Base-by-base conservation (phyloP, 2,797 vertebrate species). In the Synaphobranchus kaupii region DNA sequence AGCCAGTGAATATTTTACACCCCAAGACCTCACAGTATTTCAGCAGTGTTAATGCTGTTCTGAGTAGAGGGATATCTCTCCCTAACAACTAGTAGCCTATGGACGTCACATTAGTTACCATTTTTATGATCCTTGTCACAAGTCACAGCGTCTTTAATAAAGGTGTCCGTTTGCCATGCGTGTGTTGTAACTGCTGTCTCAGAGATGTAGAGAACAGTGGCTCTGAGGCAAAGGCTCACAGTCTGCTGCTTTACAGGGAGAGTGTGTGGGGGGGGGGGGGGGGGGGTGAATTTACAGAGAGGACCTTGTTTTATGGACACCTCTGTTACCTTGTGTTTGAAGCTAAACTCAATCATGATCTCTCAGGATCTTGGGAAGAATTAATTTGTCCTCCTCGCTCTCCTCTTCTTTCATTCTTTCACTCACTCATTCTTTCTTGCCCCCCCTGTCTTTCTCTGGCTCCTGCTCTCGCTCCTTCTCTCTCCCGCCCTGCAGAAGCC, bases 401-500 rank as follows among this genome's bases (percentile, higher is more conserved):
- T 34, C 44, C 4, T n/a, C 28, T n/a, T 25, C 3, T 50, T 34
- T 39, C 34, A 25, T n/a, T 60, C n/a, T n/a, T 68, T 20, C 5
- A 22, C 60, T n/a, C 31, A 20, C 31, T 73, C 71, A 31, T 20
- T 44, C 31, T 76, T 39, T 17, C 71, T 76, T 76, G 34, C 5
- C 22, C 71, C 71, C 39, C 28, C 71, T 31, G 9, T 71, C 66
- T 71, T 28, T 71, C 12, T 31, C n/a, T 34, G 12, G n/a, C 28
- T 71, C 28, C 28, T 31, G n/a, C 20, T 92, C 56, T 52, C 34
- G 34, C 87, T 83, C 22, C 84, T 81, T 63, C 2, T 94, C 93
- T 95, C 83, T 93, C 90, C 89, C 10, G 89, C 76, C 94, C 31
- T 47, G 85, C 94, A 99, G 98, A 97, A 97, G 92, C 88, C 95